phyloP scores from a whole-genome alignment of 2,113 vertebrate species.

The cattle (Bos taurus) region DNA sequence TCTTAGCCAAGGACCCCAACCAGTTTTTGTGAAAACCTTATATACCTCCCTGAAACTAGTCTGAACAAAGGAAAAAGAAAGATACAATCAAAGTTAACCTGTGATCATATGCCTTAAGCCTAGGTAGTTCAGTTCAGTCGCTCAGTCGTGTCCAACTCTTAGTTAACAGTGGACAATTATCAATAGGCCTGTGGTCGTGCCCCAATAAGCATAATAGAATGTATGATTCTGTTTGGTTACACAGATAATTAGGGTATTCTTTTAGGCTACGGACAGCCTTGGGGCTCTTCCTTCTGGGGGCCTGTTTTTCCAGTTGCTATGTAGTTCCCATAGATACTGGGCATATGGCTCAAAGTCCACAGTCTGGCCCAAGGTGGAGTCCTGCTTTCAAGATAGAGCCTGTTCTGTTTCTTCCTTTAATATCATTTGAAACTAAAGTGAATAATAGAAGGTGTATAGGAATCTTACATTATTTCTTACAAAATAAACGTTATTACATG shows the following conservation, averaged over 20 bases:
- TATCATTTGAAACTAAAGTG: neutral
- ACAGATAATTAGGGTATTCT: neutral
- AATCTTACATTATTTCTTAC: neutral
- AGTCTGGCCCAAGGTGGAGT: neutral
- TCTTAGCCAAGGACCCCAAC: neutral
- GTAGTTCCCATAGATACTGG: neutral
- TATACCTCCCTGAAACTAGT: neutral
- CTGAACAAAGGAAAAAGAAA: neutral
- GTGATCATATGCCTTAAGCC: neutral
- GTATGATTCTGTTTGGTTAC: neutral
- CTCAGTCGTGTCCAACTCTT: too few species aligned
- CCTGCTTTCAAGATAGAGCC: neutral
- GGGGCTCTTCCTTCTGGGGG: neutral
- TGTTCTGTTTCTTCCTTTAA: neutral
- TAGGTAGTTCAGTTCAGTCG: neutral
- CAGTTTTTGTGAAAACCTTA: neutral
- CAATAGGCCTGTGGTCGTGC: neutral
- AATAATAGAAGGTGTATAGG: neutral
- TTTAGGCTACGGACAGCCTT: rapidly evolving
- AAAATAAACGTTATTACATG: neutral
- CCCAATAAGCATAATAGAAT: neutral
- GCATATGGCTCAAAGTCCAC: neutral
- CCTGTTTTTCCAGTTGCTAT: neutral
- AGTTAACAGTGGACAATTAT: neutral
- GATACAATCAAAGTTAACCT: neutral